Evolutionary conservation across 2,888 invertebrate species (phyloP).

Genomic region (Synergus itoensis): DNA sequence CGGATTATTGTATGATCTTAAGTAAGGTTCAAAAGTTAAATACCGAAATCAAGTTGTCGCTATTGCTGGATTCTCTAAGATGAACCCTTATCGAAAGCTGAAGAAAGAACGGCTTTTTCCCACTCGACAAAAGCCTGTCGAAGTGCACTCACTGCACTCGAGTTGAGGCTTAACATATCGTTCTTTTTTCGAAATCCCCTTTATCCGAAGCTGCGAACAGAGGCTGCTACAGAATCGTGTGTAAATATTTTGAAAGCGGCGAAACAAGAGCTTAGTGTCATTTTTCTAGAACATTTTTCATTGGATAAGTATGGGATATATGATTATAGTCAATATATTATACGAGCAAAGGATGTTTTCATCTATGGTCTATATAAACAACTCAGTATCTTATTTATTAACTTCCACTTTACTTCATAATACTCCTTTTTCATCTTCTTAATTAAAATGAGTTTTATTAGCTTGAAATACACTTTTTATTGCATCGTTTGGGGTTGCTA

Average conservation of each 20-base stretch:
- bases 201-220: constrained; percentile 25
- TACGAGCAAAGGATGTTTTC: background rate
- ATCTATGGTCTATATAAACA: background rate
- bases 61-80: background rate
- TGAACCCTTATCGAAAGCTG: background rate
- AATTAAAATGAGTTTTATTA: background rate
- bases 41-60: background rate
- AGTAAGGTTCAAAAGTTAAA: background rate
- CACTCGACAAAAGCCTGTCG: constrained; percentile 27
- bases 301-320: background rate
- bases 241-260: constrained; percentile 37
- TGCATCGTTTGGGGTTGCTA: background rate
- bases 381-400: background rate
- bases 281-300: background rate
- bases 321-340: background rate
- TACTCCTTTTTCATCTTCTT: no score
- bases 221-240: constrained; percentile 20
- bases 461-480: background rate
- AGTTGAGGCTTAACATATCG: constrained; percentile 37
- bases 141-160: constrained; percentile 36
- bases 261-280: constrained; percentile 31
- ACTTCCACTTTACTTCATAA: no score
- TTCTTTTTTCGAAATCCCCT: constrained; percentile 32
- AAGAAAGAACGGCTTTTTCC: constrained; percentile 18
- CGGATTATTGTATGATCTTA: background rate